Conservation (phyloP, 92 coral and sea anemone genomes). For the Bergia sp. region DNA sequence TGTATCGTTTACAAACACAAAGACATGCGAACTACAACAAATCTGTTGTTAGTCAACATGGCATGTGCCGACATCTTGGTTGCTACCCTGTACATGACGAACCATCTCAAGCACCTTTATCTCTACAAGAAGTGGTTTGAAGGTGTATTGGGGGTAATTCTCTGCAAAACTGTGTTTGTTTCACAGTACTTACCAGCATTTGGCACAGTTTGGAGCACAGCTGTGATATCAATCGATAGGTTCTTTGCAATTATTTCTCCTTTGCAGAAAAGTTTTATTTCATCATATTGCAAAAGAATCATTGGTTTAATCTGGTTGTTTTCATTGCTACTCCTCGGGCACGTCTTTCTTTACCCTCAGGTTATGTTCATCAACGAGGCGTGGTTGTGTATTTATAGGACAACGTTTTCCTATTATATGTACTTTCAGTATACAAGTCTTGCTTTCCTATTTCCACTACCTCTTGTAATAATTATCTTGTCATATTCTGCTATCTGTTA, state of each 20-base stretch:
- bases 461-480: neutral
- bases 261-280: neutral
- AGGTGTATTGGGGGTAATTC: neutral
- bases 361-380: neutral
- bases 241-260: constrained; percentile 2
- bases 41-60: constrained; percentile 3
- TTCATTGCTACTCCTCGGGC: neutral
- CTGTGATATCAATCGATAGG: constrained; percentile 14
- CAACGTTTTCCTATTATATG: neutral
- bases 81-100: neutral
- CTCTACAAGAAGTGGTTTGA: constrained; percentile 10
- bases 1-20: neutral
- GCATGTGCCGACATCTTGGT: constrained; percentile 11
- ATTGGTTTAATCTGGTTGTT: neutral
- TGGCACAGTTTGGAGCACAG: constrained; percentile 14
- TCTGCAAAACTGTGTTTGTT: neutral
- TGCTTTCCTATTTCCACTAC: neutral
- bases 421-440: neutral
- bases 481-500: constrained; percentile 12
- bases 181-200: constrained; percentile 1
- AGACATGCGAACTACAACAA: constrained; percentile 10
- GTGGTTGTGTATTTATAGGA: neutral
- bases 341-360: neutral
- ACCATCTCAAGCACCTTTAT: neutral
- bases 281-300: neutral